These are phyloP conservation scores for Tetramorium parvispinum DNA, from an alignment of 1,140 invertebrate genomes.

Conservation along the genomic window DNA sequence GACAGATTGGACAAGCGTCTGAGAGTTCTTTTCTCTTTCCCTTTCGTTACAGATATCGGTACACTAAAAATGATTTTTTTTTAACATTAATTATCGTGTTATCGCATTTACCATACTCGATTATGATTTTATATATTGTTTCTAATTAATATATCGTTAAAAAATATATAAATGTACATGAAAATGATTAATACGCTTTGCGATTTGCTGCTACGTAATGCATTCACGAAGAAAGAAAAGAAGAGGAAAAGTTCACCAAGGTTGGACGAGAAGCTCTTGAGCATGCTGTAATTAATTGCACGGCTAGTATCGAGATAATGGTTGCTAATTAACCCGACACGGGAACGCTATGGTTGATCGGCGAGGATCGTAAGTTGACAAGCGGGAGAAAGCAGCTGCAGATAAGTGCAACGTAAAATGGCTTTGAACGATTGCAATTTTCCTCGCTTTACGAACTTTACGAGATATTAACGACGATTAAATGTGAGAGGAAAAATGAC, in stretches of 20 bases:
- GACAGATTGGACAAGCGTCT: not conserved
- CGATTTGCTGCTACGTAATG: not conserved
- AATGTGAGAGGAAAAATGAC: constrained; percentile 6
- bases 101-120: not conserved
- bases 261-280: constrained; percentile 12
- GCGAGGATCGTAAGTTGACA: not conserved
- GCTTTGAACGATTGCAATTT: constrained; percentile 47
- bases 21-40: not conserved
- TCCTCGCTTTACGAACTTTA: constrained; percentile 38
- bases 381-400: not conserved
- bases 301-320: constrained; percentile 70
- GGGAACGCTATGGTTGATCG: constrained; percentile 46
- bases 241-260: constrained; percentile 11
- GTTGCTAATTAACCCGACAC: constrained; percentile 71
- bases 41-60: not conserved
- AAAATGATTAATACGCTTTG: constrained; percentile 33
- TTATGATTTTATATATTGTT: constrained; percentile 17
- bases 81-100: constrained; percentile 28
- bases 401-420: constrained; percentile 24
- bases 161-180: constrained; percentile 2
- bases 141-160: constrained; percentile 29
- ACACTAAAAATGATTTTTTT: not conserved
- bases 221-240: constrained; percentile 13
- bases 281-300: constrained; percentile 67
- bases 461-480: constrained; percentile 45